A percentile compares a stretch with the other conserved stretches of the same genome.
Conservation (phyloP, 2,888 invertebrate genomes). For the Ichneumoninae sp. region DNA sequence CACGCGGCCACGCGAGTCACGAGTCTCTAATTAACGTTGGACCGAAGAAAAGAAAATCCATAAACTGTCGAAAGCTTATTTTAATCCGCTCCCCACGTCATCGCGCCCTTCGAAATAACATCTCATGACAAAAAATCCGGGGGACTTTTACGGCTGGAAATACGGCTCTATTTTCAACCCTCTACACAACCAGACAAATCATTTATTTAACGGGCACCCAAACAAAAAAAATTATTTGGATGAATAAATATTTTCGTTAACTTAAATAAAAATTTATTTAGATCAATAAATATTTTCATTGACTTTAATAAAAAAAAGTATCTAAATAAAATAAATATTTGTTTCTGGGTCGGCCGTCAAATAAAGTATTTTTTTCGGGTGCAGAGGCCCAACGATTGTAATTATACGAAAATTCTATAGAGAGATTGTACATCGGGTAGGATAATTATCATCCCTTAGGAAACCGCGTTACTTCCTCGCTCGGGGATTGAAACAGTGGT, state of each 20-base stretch:
- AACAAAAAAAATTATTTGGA: too few relatives aligned
- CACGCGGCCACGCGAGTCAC: neutral
- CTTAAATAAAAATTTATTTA: too few relatives aligned
- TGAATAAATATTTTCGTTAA: too few relatives aligned
- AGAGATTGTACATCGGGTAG: neutral
- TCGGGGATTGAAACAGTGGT: slow-evolving; percentile 12
- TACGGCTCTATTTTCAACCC: neutral
- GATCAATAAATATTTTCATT: too few relatives aligned
- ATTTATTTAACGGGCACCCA: too few relatives aligned
- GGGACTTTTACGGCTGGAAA: neutral
- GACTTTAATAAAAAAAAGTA: too few relatives aligned
- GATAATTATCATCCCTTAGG: neutral
- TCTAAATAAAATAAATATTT: too few relatives aligned
- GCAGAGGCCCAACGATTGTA: neutral
- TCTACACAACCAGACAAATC: too few relatives aligned
- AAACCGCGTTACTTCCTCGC: neutral
- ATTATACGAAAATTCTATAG: neutral
- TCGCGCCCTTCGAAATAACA: too few relatives aligned
- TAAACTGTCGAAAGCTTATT: neutral
- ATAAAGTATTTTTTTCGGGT: too few relatives aligned
- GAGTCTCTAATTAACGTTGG: neutral
- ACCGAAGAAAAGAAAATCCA: neutral
- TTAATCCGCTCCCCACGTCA: neutral
- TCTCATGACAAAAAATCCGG: too few relatives aligned
- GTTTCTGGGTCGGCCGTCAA: too few relatives aligned